These are phyloP conservation scores for Laupala kohalensis DNA, from an alignment of 1,140 invertebrate genomes.

Conservation along the genomic window DNA sequence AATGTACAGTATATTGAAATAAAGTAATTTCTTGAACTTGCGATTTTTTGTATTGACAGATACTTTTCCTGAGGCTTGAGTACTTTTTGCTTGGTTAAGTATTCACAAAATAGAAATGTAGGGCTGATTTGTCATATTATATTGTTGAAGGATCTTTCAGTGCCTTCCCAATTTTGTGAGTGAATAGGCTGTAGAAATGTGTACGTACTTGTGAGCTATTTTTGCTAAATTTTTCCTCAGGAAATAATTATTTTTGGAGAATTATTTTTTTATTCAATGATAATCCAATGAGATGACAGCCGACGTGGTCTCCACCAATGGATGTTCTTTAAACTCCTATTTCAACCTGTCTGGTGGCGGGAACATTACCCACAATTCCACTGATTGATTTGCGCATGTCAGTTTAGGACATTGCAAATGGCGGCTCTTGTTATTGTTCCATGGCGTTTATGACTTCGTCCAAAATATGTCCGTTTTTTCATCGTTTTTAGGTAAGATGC, in stretches of 20 bases:
- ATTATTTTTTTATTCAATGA: constrained; percentile 4
- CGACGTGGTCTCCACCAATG: constrained; percentile 16
- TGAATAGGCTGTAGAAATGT: too few species aligned
- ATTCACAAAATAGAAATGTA: too few species aligned
- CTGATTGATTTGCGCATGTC: constrained; percentile 49
- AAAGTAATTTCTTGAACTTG: too few species aligned
- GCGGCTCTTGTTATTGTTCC: constrained; percentile 59
- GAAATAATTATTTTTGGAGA: constrained; percentile 2
- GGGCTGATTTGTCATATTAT: too few species aligned
- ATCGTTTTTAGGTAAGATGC: constrained; percentile 31
- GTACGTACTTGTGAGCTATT: too few species aligned
- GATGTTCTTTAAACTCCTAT: constrained; percentile 11
- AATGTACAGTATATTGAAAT: too few species aligned
- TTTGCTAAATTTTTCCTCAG: neutral
- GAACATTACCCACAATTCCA: constrained; percentile 28
- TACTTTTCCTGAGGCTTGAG: too few species aligned
- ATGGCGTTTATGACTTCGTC: constrained; percentile 33
- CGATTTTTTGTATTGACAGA: too few species aligned
- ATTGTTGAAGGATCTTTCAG: too few species aligned
- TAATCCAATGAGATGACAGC: constrained; percentile 11
- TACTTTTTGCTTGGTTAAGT: too few species aligned
- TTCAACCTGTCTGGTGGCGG: constrained; percentile 24
- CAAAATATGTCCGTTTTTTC: constrained; percentile 33
- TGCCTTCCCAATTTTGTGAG: too few species aligned
- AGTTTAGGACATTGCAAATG: constrained; percentile 56